Evolutionary conservation across 2,888 invertebrate genomes (phyloP).

Genomic region (Andrena camellia): DNA sequence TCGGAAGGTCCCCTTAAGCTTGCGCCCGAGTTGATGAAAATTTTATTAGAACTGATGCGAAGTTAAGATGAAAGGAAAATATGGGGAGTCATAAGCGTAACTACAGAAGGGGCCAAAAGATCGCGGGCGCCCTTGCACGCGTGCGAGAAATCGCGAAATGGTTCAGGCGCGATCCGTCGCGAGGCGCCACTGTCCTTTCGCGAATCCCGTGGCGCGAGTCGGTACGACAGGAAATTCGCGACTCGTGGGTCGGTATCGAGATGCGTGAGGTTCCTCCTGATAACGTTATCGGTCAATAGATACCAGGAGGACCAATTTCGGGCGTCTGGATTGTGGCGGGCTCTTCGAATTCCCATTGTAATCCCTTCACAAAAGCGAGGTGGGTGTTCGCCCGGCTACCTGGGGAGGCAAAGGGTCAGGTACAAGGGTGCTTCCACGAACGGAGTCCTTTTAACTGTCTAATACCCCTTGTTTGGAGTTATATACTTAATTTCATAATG

Average conservation of each 20-base stretch:
- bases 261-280: constrained; percentile 54
- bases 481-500: not conserved
- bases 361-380: not conserved
- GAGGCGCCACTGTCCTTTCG: constrained; percentile 82
- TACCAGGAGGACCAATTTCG: constrained; percentile 35
- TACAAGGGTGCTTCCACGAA: not conserved
- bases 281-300: constrained; percentile 57
- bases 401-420: not conserved
- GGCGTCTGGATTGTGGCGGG: constrained; percentile 10
- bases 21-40: not conserved
- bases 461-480: not conserved
- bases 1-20: too few species aligned
- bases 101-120: not conserved
- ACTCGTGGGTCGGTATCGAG: constrained; percentile 68
- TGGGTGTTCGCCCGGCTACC: constrained; percentile 9
- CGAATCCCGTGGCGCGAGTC: constrained; percentile 76
- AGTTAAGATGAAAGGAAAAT: not conserved
- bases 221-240: constrained; percentile 78
- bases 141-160: constrained; percentile 29
- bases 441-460: not conserved
- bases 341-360: constrained; percentile 14
- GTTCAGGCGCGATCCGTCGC: constrained; percentile 62
- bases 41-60: too few species aligned
- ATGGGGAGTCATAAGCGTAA: not conserved
- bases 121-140: constrained; percentile 7